phyloP scores from a whole-genome alignment of 2,797 vertebrate species.

The Pampus argenteus region DNA sequence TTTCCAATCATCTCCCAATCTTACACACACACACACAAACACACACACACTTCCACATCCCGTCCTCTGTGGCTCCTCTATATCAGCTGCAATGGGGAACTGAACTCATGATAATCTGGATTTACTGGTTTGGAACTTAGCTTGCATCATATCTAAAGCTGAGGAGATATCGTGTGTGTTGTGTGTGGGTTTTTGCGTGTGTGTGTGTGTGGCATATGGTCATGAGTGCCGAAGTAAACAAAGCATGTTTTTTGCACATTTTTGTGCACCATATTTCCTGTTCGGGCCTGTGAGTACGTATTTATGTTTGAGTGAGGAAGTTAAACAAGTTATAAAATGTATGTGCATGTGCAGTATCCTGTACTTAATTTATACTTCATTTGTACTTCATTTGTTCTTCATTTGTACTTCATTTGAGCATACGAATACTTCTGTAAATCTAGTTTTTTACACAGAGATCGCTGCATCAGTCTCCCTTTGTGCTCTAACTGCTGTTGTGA shows the following conservation, averaged over 20 bases:
- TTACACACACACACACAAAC: slow-evolving; percentile 14
- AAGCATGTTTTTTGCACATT: slow-evolving; percentile 5
- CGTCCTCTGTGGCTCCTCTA: slow-evolving; percentile 39
- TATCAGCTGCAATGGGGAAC: slow-evolving; percentile 59
- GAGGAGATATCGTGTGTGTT: slow-evolving; percentile 15
- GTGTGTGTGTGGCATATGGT: slow-evolving; percentile 4
- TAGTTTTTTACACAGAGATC: slow-evolving; percentile 39
- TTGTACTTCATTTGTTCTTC: too few species aligned
- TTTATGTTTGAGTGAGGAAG: not conserved
- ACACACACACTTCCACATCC: slow-evolving; percentile 19
- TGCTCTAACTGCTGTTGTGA: slow-evolving; percentile 53
- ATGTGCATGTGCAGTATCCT: not conserved
- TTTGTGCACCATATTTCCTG: not conserved
- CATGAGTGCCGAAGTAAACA: not conserved
- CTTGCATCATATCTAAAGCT: slow-evolving; percentile 64
- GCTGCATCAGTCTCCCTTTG: slow-evolving; percentile 36
- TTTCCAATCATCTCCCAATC: slow-evolving; percentile 36
- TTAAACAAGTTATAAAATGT: not conserved
- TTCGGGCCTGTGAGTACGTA: not conserved
- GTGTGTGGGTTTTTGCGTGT: slow-evolving; percentile 17
- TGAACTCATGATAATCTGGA: slow-evolving; percentile 74
- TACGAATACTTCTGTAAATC: slow-evolving; percentile 15
- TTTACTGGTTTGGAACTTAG: slow-evolving; percentile 68
- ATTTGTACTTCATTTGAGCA: not conserved
- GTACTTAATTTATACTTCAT: too few species aligned